These are phyloP conservation scores for Hemibagrus guttatus DNA, from an alignment of 2,797 vertebrate species.

Conservation along the genomic window DNA sequence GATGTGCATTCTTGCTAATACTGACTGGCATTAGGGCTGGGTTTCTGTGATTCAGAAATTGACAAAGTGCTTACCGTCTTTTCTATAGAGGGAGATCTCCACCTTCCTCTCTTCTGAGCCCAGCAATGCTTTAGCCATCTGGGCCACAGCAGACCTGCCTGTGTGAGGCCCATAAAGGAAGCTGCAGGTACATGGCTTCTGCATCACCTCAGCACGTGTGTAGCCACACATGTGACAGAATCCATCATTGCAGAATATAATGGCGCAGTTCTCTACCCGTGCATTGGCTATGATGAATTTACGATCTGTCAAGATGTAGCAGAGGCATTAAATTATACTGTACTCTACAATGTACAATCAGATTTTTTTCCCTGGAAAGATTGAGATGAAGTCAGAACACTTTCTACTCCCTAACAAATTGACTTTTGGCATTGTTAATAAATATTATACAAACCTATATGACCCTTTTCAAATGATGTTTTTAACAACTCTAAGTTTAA, in stretches of 20 bases:
- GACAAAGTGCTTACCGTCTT: conserved; percentile 77
- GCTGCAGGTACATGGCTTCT: conserved; percentile 88
- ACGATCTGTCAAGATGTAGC: conserved; percentile 70
- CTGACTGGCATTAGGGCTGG: not conserved
- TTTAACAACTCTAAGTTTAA: not conserved
- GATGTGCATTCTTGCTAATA: not conserved
- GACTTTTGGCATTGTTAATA: not conserved
- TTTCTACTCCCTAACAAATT: not conserved
- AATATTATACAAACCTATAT: not conserved
- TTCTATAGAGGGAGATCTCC: conserved; percentile 88
- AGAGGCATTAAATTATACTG: conserved; percentile 5
- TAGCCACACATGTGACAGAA: conserved; percentile 90
- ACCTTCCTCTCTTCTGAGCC: conserved; percentile 88
- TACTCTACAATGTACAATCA: not conserved
- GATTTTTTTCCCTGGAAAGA: not conserved
- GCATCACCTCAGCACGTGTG: conserved; percentile 88
- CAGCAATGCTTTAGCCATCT: conserved; percentile 87
- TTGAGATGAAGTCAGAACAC: not conserved
- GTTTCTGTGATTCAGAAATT: not conserved
- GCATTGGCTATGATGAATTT: conserved; percentile 91
- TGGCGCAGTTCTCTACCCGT: conserved; percentile 88
- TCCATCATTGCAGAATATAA: conserved; percentile 91
- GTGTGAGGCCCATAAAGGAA: conserved; percentile 89
- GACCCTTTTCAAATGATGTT: not conserved
- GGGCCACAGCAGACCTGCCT: conserved; percentile 78